These are phyloP conservation scores for Myiozetetes cayanensis DNA, from an alignment of 2,113 vertebrate species.

Conservation along the genomic window DNA sequence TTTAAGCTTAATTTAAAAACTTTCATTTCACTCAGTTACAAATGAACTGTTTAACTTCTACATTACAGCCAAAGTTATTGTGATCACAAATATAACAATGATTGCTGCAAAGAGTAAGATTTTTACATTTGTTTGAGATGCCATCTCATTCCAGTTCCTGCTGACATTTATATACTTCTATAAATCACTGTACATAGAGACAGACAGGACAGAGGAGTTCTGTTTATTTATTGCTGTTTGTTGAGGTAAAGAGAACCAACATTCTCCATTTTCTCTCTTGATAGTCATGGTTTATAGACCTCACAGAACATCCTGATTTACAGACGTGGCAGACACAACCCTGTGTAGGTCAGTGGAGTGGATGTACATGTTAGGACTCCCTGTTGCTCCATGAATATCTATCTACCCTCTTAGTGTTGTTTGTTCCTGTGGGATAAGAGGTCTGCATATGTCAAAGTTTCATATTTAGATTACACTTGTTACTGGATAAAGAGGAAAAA, in stretches of 20 bases:
- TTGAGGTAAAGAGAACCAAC: neutral
- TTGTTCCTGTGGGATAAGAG: neutral
- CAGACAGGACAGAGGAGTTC: neutral
- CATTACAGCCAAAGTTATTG: neutral
- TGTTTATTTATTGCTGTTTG: neutral
- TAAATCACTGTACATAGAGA: neutral
- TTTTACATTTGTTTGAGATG: neutral
- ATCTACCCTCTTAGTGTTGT: neutral
- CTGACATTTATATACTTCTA: neutral
- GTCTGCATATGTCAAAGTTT: fast-evolving
- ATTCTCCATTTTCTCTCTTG: neutral
- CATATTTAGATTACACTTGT: neutral
- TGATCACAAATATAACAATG: neutral
- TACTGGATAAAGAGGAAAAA: neutral
- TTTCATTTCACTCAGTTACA: neutral
- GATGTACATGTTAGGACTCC: neutral
- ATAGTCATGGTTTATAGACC: neutral
- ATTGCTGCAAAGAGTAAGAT: neutral
- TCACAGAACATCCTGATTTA: neutral
- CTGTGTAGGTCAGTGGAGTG: neutral
- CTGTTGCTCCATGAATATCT: neutral
- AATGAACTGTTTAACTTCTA: neutral
- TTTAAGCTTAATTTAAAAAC: neutral
- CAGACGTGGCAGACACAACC: neutral
- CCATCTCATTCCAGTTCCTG: neutral